Base-by-base conservation (phyloP, 2,888 invertebrate species). In the Caenorhabditis virilis region DNA sequence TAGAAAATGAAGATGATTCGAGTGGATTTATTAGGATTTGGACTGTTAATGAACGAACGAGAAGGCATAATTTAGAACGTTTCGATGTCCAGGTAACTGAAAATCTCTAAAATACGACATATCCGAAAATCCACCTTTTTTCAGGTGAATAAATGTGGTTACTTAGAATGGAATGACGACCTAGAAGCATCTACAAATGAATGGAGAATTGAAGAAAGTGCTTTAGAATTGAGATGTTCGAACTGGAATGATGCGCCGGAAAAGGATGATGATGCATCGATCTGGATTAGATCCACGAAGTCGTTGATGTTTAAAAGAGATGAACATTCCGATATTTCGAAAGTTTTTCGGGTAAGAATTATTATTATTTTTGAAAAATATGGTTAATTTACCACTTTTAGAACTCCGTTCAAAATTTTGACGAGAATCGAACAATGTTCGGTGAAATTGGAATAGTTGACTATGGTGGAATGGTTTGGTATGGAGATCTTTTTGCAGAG, bases 11-110 rank as follows among this genome's bases (percentile, higher is more conserved):
- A 4, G 46, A 43, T 27, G n/a, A n/a, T n/a, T n/a, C n/a, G n/a
- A 45, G 22, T 18, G 26, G 52, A 13, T 9, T 30, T 36, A 30
- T 62, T n/a, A 49, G 53, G 43, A 41, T 72, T 3, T 69, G 72
- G 72, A 62, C 61, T 5, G 66, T 69, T 2, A 61, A 58, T 47
- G 72, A 72, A 30, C 50, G 71, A 48, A 57, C 66, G 20, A 58
- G 57, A 50, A 22, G 70, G 36, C 23, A 51, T 38, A 26, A 49
- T n/a, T 15, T 66, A 11, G 71, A 71, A 35, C 20, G 39, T 3
- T 55, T 64, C 11, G 20, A 45, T 23, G 47, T 64, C n/a, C 33
- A 61, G n/a, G 57, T 61, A 39, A 7, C 30, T 30, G 9, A 30
- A 30, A 30, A 30, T 7, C 16, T 36, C 36, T n/a, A 36, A 36